Evolutionary conservation across 1,140 invertebrate species (phyloP).

Genomic region (Drosophila jambulina): DNA sequence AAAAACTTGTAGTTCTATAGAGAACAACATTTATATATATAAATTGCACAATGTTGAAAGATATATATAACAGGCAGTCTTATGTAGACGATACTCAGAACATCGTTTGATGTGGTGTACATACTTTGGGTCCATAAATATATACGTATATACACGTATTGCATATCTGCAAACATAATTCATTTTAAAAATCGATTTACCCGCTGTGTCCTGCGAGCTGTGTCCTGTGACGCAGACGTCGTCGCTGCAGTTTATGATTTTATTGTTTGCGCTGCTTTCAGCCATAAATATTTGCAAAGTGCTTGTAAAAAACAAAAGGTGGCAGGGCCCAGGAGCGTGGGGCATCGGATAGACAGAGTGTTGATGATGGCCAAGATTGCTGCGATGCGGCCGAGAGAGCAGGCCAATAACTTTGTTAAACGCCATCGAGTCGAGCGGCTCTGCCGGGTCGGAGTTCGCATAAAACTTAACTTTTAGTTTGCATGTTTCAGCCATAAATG

Average conservation of each 20-base stretch:
- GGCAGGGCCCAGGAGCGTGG: conserved; percentile 18
- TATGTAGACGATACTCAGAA: not conserved
- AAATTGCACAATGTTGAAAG: not conserved
- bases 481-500: conserved; percentile 72
- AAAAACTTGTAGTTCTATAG: too few species aligned
- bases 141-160: conserved; percentile 44
- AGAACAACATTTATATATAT: not conserved
- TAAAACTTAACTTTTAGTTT: conserved; percentile 78
- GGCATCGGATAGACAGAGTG: conserved; percentile 36
- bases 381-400: conserved; percentile 15
- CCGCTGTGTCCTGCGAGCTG: conserved; percentile 32
- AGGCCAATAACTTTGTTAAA: conserved; percentile 76
- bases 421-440: conserved; percentile 34
- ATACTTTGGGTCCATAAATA: conserved; percentile 20
- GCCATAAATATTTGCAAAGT: conserved; percentile 82
- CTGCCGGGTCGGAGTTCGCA: conserved; percentile 37
- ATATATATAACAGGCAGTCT: conserved; percentile 5
- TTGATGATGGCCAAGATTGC: conserved; percentile 68
- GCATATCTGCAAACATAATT: conserved; percentile 75
- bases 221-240: conserved; percentile 52
- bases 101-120: conserved; percentile 27
- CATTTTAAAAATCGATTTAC: conserved; percentile 79
- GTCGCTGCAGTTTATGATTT: conserved; percentile 79
- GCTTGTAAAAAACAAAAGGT: conserved; percentile 82
- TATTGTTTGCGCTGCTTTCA: conserved; percentile 78